These are phyloP conservation scores for Pseudocheirus occidentalis DNA, from an alignment of 2,797 vertebrate genomes.

Conservation along the genomic window DNA sequence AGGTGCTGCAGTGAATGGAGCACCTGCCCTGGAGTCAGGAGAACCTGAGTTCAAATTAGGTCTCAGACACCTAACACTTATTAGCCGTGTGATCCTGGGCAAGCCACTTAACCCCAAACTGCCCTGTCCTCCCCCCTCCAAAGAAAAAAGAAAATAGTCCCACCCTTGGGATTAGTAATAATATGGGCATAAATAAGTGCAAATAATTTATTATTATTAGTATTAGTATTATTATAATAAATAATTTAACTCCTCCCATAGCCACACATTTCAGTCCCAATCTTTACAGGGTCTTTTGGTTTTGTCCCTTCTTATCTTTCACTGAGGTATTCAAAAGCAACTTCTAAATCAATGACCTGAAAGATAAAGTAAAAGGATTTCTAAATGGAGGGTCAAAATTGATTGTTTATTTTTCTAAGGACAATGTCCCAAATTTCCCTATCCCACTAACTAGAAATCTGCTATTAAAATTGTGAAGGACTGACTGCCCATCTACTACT, in stretches of 20 bases:
- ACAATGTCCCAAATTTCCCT: constrained; percentile 51
- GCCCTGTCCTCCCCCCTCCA: no score
- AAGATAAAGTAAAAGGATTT: not conserved
- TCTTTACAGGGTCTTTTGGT: not conserved
- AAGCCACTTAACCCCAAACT: no score
- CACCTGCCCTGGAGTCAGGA: no score
- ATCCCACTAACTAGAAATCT: constrained; percentile 30
- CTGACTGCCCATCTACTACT: constrained; percentile 57
- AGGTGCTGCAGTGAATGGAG: no score
- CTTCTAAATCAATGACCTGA: not conserved
- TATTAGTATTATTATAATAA: not conserved
- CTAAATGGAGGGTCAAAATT: constrained; percentile 21
- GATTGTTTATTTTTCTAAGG: constrained; percentile 46
- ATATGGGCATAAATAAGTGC: not conserved
- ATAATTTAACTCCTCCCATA: not conserved
- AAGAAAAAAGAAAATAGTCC: not conserved
- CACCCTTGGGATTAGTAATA: not conserved
- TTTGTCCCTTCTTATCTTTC: not conserved
- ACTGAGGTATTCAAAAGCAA: not conserved
- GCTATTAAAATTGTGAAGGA: constrained; percentile 62
- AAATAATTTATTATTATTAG: not conserved
- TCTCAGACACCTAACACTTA: no score
- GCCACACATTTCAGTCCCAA: not conserved
- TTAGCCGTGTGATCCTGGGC: no score
- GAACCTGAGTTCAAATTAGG: no score